Percentiles rank a stretch among this genome's conserved stretches.
Conservation (phyloP, 2,113 vertebrate species). For the Plectropomus leopardus region DNA sequence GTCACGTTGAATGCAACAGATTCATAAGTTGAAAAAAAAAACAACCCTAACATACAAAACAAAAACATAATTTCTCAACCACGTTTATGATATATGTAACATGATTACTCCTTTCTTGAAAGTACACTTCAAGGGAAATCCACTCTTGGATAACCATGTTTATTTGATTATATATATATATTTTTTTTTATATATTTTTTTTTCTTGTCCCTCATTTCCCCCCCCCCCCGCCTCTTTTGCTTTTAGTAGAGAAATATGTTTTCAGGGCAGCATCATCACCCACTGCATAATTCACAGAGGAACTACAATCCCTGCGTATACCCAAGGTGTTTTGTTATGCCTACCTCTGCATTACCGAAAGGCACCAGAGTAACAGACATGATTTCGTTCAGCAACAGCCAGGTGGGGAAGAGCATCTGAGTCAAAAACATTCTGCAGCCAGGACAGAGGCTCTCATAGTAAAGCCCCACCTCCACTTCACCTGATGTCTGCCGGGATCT, state of each 20-base stretch:
- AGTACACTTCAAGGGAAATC: background rate
- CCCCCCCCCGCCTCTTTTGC: too few species aligned
- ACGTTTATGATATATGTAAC: background rate
- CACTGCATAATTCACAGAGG: background rate
- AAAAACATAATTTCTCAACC: background rate
- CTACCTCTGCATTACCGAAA: conserved; percentile 92
- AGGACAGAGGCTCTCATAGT: conserved; percentile 90
- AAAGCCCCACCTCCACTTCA: conserved; percentile 85
- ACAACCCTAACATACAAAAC: too few species aligned
- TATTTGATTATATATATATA: background rate
- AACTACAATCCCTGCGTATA: background rate
- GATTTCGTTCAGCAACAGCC: conserved; percentile 84
- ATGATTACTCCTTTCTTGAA: background rate
- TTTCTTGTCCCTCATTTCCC: too few species aligned
- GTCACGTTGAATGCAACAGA: conserved; percentile 3
- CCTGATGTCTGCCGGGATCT: accelerated
- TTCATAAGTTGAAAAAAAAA: background rate
- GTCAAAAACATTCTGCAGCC: conserved; percentile 85
- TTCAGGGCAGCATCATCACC: background rate
- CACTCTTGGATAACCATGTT: background rate
- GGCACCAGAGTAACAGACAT: conserved; percentile 89
- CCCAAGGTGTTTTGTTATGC: background rate
- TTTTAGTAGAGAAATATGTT: background rate
- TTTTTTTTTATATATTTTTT: too few species aligned
- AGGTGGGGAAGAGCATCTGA: conserved; percentile 85